These are phyloP conservation scores for Xiphias gladius DNA, from an alignment of 2,113 vertebrate genomes.

Conservation along the genomic window DNA sequence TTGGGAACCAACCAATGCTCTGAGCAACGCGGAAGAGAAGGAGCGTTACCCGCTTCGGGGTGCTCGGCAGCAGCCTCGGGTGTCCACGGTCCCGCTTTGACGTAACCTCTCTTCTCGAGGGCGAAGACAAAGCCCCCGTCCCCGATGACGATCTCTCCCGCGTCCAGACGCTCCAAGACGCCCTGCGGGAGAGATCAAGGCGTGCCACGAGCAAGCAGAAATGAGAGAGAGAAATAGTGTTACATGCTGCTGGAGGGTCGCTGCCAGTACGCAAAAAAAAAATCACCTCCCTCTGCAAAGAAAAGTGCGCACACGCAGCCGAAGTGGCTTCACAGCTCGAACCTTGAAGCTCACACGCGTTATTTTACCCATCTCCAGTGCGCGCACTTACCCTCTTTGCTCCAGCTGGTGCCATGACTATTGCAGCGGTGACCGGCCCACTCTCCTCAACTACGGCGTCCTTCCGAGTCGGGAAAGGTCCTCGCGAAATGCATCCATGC, in stretches of 20 bases:
- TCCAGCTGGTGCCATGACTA: conserved; percentile 82
- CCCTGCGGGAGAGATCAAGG: conserved; percentile 84
- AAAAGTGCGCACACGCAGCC: too few species aligned
- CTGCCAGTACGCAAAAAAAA: too few species aligned
- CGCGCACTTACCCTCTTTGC: conserved; percentile 74
- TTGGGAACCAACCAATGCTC: too few species aligned
- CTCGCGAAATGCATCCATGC: neutral
- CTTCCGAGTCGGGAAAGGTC: conserved; percentile 43
- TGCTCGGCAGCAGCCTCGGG: conserved; percentile 94
- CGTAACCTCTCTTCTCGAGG: conserved; percentile 96
- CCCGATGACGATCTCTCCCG: conserved; percentile 93
- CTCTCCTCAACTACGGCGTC: neutral
- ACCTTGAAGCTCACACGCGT: too few species aligned
- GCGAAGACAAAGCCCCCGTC: conserved; percentile 98
- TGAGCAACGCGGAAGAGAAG: too few species aligned
- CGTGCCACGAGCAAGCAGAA: too few species aligned
- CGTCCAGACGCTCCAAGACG: conserved; percentile 92
- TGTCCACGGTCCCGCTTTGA: conserved; percentile 98
- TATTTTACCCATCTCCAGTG: too few species aligned
- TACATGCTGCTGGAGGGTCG: too few species aligned
- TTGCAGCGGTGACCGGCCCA: conserved; percentile 39
- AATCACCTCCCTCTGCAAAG: too few species aligned
- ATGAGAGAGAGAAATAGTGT: too few species aligned
- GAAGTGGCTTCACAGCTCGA: too few species aligned
- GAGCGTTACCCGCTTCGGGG: conserved; percentile 90